Evolutionary conservation across 2,797 vertebrate genomes (phyloP), one percentile per base, ranked within the genome.

Genomic region (Labeo calbasu): DNA sequence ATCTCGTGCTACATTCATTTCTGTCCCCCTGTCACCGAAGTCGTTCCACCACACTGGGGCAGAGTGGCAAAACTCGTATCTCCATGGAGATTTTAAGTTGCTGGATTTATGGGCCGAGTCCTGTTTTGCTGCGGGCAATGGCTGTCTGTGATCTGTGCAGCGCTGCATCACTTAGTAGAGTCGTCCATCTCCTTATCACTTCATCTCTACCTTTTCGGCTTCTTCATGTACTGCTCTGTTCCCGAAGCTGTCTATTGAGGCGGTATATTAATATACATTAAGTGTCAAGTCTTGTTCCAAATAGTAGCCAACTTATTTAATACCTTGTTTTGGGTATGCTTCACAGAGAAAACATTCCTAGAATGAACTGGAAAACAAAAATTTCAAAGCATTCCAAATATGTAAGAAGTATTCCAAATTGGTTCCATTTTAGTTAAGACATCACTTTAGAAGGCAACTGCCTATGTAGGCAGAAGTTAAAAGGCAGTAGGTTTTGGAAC

Each of bases 51-150:
- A 78, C 87, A 66, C 86, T 77, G 85, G 87, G 90, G 86, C 46
- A 10, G 78, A 84, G 82, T 70, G 82, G 83, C 83, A 88, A 84
- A 71, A 40, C 88, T 89, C 87, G 85, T 21, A 79, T 93, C 85
- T 48, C 89, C 89, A 92, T 92, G 88, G 85, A 57, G 78, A 92
- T 91, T 88, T 83, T 87, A 86, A 85, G 71, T 72, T 46, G 43
- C 85, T 69, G 61, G 80, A 78, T 91, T 90, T 79, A 89, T 91
- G 90, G 87, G 87, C 81, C 14, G 25, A 82, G 87, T 80, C 90
- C 86, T 63, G 79, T 59, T 53, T 78, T 77, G 88, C 87, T 81
- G 57, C n/a, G 48, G 81, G 82, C 79, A 51, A 84, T 81, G 81
- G 65, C 78, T 76, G 68, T 69, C 50, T 89, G 77, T 86, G 85